Percentiles rank a stretch among this genome's conserved stretches.
Conservation (phyloP, 2,113 vertebrate species). For the Symphodus melops region DNA sequence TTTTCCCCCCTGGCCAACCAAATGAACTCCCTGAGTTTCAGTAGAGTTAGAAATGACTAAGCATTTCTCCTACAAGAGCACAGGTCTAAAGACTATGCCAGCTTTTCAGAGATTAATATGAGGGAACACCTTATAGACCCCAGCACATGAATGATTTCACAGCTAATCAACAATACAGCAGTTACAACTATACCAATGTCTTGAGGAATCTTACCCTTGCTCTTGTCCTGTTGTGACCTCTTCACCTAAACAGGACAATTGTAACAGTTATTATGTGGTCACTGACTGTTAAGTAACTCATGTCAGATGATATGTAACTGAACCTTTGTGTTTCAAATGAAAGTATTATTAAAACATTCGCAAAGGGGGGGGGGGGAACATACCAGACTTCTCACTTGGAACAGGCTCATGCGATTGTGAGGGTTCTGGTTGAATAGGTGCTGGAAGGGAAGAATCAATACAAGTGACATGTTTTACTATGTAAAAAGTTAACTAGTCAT, state of each 20-base stretch:
- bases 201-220: slow-evolving; percentile 78
- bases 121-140: slow-evolving; percentile 35
- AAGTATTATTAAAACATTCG: neutral
- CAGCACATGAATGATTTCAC: slow-evolving; percentile 26
- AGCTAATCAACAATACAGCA: slow-evolving; percentile 19
- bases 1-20: slow-evolving; percentile 70
- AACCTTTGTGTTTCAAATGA: neutral
- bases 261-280: neutral
- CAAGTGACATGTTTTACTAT: slow-evolving; percentile 11
- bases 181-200: neutral
- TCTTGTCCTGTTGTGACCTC: slow-evolving; percentile 74
- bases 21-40: slow-evolving; percentile 74
- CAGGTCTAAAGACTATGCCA: slow-evolving; percentile 48
- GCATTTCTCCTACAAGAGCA: slow-evolving; percentile 59
- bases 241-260: slow-evolving; percentile 66
- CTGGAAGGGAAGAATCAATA: slow-evolving; percentile 35
- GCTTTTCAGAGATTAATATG: slow-evolving; percentile 52
- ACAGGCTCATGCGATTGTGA: slow-evolving; percentile 70
- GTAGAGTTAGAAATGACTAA: slow-evolving; percentile 73
- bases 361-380: too few relatives aligned
- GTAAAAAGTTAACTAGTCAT: neutral
- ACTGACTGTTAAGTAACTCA: neutral
- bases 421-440: slow-evolving; percentile 68
- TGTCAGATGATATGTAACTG: neutral
- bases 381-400: slow-evolving; percentile 77